Conservation (phyloP, 2,113 vertebrate species). For the Bubo bubo region DNA sequence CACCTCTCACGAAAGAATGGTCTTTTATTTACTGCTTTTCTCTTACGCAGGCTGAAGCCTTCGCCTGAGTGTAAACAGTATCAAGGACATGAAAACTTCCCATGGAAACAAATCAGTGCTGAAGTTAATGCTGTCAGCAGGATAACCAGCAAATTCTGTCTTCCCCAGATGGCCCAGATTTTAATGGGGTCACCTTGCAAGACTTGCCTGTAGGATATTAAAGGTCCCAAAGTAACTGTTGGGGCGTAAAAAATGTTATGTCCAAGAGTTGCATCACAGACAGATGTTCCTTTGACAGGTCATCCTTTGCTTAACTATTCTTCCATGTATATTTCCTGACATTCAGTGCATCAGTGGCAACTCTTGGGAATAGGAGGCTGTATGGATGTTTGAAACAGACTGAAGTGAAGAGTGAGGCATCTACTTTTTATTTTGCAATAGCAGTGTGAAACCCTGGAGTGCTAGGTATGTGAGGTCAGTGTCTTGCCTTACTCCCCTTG, state of each 20-base stretch:
- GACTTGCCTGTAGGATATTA: slow-evolving; percentile 18
- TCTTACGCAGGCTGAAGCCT: background rate
- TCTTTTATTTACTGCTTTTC: slow-evolving; percentile 28
- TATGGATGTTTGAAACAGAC: background rate
- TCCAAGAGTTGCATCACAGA: slow-evolving; percentile 22
- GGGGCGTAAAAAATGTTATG: background rate
- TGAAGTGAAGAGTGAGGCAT: slow-evolving; percentile 6
- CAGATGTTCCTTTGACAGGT: slow-evolving; percentile 46
- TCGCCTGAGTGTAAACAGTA: slow-evolving; percentile 22
- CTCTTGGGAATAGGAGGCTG: background rate
- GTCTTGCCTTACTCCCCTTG: background rate
- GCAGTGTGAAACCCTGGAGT: background rate
- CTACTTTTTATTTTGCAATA: background rate
- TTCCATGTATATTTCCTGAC: slow-evolving; percentile 11
- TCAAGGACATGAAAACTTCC: background rate
- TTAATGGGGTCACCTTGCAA: background rate
- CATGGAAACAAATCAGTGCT: background rate
- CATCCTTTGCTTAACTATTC: background rate
- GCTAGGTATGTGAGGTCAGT: background rate
- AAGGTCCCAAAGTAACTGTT: slow-evolving; percentile 1
- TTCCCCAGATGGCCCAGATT: background rate
- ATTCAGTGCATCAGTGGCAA: background rate
- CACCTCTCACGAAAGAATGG: background rate
- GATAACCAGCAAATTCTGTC: slow-evolving; percentile 3
- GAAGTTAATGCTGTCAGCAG: slow-evolving; percentile 4